Percentiles rank a stretch among this genome's conserved stretches.
These are phyloP conservation scores for Parapristionchus giblindavisi DNA, from an alignment of 2,888 invertebrate genomes.

Conservation along the genomic window DNA sequence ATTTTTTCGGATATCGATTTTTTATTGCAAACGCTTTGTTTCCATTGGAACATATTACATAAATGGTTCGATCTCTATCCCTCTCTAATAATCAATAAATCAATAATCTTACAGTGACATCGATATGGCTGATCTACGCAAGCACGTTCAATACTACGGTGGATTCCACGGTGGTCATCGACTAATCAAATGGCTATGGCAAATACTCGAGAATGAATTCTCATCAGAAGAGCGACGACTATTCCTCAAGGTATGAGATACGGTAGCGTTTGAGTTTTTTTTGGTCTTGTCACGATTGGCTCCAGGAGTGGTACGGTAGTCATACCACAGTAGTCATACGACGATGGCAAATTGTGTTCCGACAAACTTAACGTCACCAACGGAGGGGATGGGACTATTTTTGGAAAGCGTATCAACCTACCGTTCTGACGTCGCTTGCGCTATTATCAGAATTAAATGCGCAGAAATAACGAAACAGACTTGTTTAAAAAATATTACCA, in stretches of 20 bases:
- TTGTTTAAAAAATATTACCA: not conserved
- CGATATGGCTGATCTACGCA: constrained; percentile 86
- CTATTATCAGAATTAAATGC: too few relatives aligned
- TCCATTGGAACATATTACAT: constrained; percentile 1
- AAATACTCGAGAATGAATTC: constrained; percentile 94
- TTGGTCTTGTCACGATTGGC: not conserved
- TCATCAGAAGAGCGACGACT: constrained; percentile 87
- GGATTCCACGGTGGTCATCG: constrained; percentile 93
- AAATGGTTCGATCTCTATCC: too few relatives aligned
- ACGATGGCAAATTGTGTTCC: too few relatives aligned
- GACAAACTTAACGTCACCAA: too few relatives aligned
- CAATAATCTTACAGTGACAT: constrained; percentile 80
- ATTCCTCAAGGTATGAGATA: constrained; percentile 82
- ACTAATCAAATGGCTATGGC: constrained; percentile 98
- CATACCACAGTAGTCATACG: too few relatives aligned
- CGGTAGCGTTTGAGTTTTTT: not conserved
- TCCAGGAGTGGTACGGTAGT: too few relatives aligned
- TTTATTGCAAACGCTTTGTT: not conserved
- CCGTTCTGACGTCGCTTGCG: too few relatives aligned
- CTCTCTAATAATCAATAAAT: not conserved
- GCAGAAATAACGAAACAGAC: too few relatives aligned
- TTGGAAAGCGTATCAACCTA: too few relatives aligned
- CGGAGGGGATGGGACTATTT: too few relatives aligned
- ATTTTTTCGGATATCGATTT: not conserved
- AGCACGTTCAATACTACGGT: constrained; percentile 96